Evolutionary conservation across 2,113 vertebrate species (phyloP).

Genomic region (Nerophis ophidion): DNA sequence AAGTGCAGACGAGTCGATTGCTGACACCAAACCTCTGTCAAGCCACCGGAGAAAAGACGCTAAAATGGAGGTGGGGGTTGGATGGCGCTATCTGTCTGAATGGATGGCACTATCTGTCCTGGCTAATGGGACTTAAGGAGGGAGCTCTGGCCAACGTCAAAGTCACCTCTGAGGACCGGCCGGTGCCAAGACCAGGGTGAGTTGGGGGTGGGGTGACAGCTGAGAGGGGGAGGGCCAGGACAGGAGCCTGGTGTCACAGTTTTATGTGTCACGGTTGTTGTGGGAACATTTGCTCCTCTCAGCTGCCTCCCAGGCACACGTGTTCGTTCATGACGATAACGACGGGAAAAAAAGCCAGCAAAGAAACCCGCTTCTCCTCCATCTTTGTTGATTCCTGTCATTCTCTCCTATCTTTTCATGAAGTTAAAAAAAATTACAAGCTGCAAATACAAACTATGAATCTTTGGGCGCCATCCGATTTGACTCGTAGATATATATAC

Average conservation of each 20-base stretch:
- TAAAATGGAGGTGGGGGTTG: neutral
- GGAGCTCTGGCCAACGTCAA: conserved; percentile 66
- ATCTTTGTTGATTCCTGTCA: too few relatives aligned
- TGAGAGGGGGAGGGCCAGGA: conserved; percentile 39
- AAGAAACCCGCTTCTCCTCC: too few relatives aligned
- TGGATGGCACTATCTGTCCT: conserved; percentile 30
- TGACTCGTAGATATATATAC: too few relatives aligned
- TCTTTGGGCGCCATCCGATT: too few relatives aligned
- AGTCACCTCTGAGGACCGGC: conserved; percentile 68
- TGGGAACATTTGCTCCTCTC: neutral
- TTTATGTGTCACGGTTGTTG: neutral
- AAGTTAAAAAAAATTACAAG: too few relatives aligned
- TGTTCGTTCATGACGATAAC: too few relatives aligned
- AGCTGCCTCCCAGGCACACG: neutral
- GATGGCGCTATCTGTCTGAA: conserved; percentile 27
- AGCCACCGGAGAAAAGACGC: conserved; percentile 6
- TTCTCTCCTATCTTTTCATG: too few relatives aligned
- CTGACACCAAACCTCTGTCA: conserved; percentile 21
- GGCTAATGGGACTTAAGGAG: conserved; percentile 57
- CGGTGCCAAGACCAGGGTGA: conserved; percentile 56
- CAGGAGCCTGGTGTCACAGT: neutral
- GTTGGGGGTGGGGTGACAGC: conserved; percentile 57
- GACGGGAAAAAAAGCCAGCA: too few relatives aligned
- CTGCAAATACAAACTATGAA: too few relatives aligned
- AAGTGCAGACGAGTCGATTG: conserved; percentile 19